Percentiles rank a stretch among this genome's conserved stretches.
Conservation (phyloP, 2,797 vertebrate genomes). For the Heterohyrax brucei region DNA sequence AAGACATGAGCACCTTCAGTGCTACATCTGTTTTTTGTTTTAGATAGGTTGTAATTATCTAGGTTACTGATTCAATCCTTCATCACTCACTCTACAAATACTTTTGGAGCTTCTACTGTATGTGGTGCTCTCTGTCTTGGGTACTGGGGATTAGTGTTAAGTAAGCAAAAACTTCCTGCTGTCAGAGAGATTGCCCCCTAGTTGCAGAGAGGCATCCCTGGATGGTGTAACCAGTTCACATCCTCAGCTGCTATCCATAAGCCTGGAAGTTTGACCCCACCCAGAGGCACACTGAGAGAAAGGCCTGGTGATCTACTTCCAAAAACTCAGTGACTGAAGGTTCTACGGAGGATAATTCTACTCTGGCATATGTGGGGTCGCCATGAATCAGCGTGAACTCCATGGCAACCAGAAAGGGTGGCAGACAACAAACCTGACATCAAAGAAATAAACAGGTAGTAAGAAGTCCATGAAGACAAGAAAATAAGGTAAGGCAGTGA, state of each 20-base stretch:
- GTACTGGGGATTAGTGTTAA: background rate
- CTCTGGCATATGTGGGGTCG: no score
- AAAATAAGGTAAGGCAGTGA: background rate
- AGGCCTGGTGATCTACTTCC: no score
- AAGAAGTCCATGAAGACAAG: background rate
- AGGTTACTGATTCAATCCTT: background rate
- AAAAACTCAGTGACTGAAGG: no score
- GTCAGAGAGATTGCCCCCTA: background rate
- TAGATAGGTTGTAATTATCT: background rate
- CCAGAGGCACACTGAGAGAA: no score
- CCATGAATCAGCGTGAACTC: no score
- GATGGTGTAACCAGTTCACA: no score
- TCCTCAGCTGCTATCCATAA: no score
- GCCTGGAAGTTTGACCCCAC: no score
- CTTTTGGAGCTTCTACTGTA: background rate
- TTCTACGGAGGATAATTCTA: no score
- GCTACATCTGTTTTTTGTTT: background rate
- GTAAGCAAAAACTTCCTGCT: background rate
- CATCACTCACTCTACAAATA: background rate
- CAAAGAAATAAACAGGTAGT: background rate
- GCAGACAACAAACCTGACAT: background rate
- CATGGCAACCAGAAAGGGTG: background rate
- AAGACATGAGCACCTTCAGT: no score
- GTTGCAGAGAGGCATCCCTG: background rate
- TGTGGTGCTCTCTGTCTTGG: background rate